Conservation (phyloP, 1,140 invertebrate species). For the Eumaeus atala region DNA sequence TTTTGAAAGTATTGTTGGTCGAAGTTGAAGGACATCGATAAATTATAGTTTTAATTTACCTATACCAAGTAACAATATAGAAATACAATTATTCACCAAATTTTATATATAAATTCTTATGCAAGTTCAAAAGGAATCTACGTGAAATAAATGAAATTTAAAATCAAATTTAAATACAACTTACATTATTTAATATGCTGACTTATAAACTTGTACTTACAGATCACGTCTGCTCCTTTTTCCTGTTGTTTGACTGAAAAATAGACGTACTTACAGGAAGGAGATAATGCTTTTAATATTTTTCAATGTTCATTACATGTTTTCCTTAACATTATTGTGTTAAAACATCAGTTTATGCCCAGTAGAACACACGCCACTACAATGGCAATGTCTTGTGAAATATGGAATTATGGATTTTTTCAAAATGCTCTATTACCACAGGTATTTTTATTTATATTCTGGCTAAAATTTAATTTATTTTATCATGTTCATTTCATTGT, state of each 20-base stretch:
- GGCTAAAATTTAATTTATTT: no score
- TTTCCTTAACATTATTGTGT: conserved; percentile 25
- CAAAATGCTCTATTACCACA: conserved; percentile 27
- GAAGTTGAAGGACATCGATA: no score
- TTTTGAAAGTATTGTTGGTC: no score
- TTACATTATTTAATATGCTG: not conserved
- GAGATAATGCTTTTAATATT: conserved; percentile 26
- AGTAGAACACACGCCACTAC: not conserved
- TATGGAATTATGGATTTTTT: conserved; percentile 27
- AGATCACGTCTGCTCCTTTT: conserved; percentile 24
- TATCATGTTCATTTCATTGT: no score
- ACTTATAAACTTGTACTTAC: not conserved
- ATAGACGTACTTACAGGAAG: conserved; percentile 30
- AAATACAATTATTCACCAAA: no score
- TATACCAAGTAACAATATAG: no score
- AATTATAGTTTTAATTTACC: no score
- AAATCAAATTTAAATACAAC: not conserved
- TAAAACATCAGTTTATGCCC: conserved; percentile 20
- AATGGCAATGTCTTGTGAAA: conserved; percentile 23
- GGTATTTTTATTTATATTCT: conserved; percentile 20
- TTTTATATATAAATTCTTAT: no score
- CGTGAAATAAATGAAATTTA: no score
- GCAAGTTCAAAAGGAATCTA: no score
- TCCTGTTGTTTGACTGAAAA: conserved; percentile 33
- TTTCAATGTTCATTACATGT: conserved; percentile 25